A percentile compares a stretch with the other conserved stretches of the same genome.
phyloP scores from a whole-genome alignment of 1,140 invertebrate species.

The Drosophila virilis region DNA sequence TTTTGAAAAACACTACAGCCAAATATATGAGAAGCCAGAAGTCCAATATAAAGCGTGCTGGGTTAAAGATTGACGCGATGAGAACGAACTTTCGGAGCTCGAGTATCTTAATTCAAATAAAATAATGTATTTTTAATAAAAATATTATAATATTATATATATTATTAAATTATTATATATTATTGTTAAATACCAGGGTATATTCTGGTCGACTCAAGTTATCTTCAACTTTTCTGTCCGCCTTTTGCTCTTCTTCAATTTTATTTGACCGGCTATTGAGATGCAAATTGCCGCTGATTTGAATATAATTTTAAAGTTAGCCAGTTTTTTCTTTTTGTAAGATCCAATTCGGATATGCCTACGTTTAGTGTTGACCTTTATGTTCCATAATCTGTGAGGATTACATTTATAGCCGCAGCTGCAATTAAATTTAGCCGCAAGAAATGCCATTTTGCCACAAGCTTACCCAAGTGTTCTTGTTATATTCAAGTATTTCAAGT shows the following conservation, averaged over 20 bases:
- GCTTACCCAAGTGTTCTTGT: background rate
- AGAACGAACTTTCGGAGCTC: too few species aligned
- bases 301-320: constrained; percentile 76
- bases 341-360: constrained; percentile 65
- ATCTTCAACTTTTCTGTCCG: background rate
- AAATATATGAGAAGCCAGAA: too few species aligned
- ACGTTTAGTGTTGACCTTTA: constrained; percentile 52
- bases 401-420: background rate
- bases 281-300: constrained; percentile 80
- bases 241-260: constrained; percentile 32
- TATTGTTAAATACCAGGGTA: constrained; percentile 11
- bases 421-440: constrained; percentile 31
- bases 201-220: constrained; percentile 21
- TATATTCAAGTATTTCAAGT: constrained; percentile 16
- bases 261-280: constrained; percentile 65
- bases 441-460: constrained; percentile 27
- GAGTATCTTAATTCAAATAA: background rate
- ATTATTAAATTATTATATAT: too few species aligned
- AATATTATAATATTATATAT: too few species aligned
- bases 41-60: too few species aligned
- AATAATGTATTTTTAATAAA: background rate
- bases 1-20: too few species aligned
- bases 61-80: too few species aligned
- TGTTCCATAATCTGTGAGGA: constrained; percentile 13
- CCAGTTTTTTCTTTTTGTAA: constrained; percentile 28